Evolutionary conservation across 2,888 invertebrate genomes (phyloP).

Genomic region (Ceriagrion tenellum): DNA sequence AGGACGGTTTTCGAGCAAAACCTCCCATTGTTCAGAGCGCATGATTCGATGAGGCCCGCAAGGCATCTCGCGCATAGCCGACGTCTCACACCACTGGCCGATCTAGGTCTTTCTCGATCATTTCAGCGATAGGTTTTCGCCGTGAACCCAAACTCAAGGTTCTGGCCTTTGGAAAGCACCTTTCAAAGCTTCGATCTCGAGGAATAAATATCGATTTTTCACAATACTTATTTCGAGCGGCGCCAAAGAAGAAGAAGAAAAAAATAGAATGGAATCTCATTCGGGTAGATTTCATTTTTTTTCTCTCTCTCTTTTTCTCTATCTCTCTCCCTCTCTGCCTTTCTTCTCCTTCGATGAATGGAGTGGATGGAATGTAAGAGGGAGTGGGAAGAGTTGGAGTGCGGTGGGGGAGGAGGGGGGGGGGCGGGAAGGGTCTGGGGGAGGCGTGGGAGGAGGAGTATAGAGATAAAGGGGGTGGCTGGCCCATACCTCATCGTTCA

Average conservation of each 20-base stretch:
- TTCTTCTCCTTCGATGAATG: neutral
- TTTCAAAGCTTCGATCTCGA: neutral
- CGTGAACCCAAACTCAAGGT: conserved; percentile 42
- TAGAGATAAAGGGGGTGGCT: neutral
- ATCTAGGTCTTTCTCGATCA: conserved; percentile 23
- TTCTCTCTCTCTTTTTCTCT: no score
- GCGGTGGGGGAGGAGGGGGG: neutral
- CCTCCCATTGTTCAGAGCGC: neutral
- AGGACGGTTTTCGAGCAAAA: neutral
- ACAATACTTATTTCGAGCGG: neutral
- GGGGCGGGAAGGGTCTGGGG: neutral
- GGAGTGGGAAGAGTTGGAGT: neutral
- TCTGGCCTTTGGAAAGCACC: neutral
- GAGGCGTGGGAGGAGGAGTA: neutral
- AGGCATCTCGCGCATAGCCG: no score
- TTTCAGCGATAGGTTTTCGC: neutral
- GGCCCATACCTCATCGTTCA: no score
- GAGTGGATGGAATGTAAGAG: neutral
- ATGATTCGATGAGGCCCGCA: neutral
- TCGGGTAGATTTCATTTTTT: neutral
- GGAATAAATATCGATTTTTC: conserved; percentile 40
- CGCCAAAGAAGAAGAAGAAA: neutral
- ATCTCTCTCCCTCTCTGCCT: no score
- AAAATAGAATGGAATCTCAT: neutral
- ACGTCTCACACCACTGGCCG: neutral